Evolutionary conservation across 2,113 vertebrate species (phyloP), one percentile per base, ranked within the genome.

Genomic region (Trematocara zebra): DNA sequence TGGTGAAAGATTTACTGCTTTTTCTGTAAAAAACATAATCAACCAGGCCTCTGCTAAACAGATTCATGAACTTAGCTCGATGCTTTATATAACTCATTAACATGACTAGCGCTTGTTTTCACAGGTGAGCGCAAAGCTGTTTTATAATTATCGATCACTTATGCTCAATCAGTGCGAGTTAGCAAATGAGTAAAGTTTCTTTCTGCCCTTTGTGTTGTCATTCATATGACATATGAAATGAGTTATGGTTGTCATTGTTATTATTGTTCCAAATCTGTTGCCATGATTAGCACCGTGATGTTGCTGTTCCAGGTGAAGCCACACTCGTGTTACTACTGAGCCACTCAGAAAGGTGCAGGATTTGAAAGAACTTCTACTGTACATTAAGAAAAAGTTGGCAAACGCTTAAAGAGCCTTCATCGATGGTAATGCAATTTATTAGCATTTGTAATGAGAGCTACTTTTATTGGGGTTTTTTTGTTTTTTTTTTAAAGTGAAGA

Each of bases 381-480:
- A n/a, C 9, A 64, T 64, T n/a, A 35, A 35, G 54, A 8, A 57
- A 33, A 0, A 67, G 0, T 37, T 20, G 28, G 31, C 57, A 61
- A 35, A 35, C 5, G 3, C 6, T 12, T 37, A 54, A 54, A 54
- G 20, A 14, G 53, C 53, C 6, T 8, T 56, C 53, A 8, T 26
- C 20, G 4, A 56, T 56, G 42, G n/a, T 69, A 69, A 69, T 69
- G 35, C 7, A 42, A n/a, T 42, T 14, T 8, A 23, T 56, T 15
- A 61, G 28, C 15, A 33, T 61, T 61, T 18, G 8, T 61, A 61
- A 61, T 35, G 31, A 35, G 17, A 61, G 17, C 9, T n/a, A 64
- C 17, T 37, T n/a, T 37, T 64, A n/a, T 37, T 56, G 0, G 14
- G 4, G 0, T 28, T 28, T 28, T 1, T 28, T 28, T 28, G 4